Evolutionary conservation across 64 coral and sea anemone species (phyloP), one percentile per base, ranked within the genome.

Genomic region (Dendrophyllia cribrosa): DNA sequence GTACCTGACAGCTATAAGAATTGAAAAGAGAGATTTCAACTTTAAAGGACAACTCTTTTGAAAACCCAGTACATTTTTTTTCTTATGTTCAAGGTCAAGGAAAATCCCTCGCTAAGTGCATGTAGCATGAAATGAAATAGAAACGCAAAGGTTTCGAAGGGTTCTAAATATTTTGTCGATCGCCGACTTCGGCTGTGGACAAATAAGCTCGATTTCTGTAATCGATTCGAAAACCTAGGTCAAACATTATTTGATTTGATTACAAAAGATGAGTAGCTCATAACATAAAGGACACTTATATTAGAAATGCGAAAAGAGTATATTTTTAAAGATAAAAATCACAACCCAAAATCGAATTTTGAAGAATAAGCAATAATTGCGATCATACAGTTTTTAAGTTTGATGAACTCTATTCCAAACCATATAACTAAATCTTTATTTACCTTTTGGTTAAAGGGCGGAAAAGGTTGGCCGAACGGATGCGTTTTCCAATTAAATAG

Each of bases 161-260:
- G 17, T 67, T 16, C 16, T 22, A 7, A 79, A 17, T 34, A n/a
- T 84, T 8, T 12, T 68, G 44, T 20, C 9, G 17, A 84, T 51
- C 65, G 43, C 45, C 45, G 67, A 68, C 51, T 66, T 66, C 15
- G 23, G 46, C 67, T 68, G 59, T 66, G 62, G 80, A 15, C 44
- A 51, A 84, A 84, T 84, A 52, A 22, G 9, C 19, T 22, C 43
- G 43, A 51, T 61, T 84, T 68, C 51, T 84, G 80, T 67, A 68
- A 67, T 68, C 51, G 80, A 84, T 67, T 84, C 80, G 58, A 51
- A 23, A 20, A 67, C n/a, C 47, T 46, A 51, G 61, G 62, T 48
- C 61, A 68, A 62, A 56, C 77, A 48, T 60, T 68, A 13, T 67
- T 66, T 50, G 15, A 68, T 84, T 14, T 51, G 44, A 68, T 51